phyloP scores from a whole-genome alignment of 2,797 vertebrate species.

The Pelochelys cantorii region DNA sequence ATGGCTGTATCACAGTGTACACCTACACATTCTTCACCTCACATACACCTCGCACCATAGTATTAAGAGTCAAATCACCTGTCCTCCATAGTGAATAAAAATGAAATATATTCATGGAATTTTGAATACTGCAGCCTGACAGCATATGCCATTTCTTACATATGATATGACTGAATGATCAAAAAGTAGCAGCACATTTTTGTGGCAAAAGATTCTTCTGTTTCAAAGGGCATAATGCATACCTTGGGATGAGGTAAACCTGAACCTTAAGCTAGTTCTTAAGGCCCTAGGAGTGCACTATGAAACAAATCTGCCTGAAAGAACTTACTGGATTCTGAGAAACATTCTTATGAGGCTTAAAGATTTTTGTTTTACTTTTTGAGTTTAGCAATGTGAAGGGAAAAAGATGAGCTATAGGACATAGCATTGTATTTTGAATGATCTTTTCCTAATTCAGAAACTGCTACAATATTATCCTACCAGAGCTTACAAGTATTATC shows the following conservation, averaged over 20 bases:
- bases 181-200: background rate
- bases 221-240: background rate
- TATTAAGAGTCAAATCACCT: slow-evolving; percentile 47
- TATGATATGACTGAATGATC: fast-evolving
- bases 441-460: slow-evolving; percentile 54
- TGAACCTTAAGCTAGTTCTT: background rate
- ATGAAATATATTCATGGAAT: slow-evolving; percentile 31
- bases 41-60: background rate
- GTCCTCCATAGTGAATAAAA: background rate
- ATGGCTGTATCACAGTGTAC: background rate
- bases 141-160: background rate
- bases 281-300: fast-evolving
- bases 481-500: slow-evolving; percentile 27
- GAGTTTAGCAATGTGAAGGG: background rate
- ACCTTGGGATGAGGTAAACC: background rate
- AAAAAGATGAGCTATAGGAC: slow-evolving; percentile 41
- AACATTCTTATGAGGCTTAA: background rate
- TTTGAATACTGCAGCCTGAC: slow-evolving; percentile 22
- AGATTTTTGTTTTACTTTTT: slow-evolving; percentile 39
- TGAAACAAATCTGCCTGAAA: background rate
- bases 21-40: slow-evolving; percentile 29
- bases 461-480: background rate
- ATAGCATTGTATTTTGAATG: background rate
- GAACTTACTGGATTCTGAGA: background rate
- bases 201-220: background rate